These are phyloP conservation scores for Thrips palmi DNA, from an alignment of 1,140 invertebrate genomes.

Conservation along the genomic window DNA sequence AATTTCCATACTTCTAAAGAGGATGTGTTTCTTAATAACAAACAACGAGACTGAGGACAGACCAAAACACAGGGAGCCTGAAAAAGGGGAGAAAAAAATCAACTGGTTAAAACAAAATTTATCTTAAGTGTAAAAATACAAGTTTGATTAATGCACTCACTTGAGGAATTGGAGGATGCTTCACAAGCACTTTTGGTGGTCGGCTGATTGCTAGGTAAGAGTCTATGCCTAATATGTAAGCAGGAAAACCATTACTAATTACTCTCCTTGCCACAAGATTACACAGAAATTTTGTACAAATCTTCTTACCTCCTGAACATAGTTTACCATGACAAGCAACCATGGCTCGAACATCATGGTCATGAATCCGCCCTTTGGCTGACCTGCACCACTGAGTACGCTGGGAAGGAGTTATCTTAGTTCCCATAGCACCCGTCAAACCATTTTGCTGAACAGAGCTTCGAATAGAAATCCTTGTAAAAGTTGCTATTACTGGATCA, in stretches of 20 bases:
- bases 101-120: too few relatives aligned
- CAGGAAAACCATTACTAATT: too few relatives aligned
- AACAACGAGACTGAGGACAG: constrained; percentile 11
- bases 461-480: constrained; percentile 34
- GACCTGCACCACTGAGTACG: constrained; percentile 57
- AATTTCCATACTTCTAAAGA: constrained; percentile 42
- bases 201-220: constrained; percentile 49
- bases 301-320: constrained; percentile 44
- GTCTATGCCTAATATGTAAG: constrained; percentile 35
- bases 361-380: constrained; percentile 54
- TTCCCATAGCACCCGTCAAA: constrained; percentile 15
- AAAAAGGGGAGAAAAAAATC: constrained; percentile 6
- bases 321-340: constrained; percentile 40
- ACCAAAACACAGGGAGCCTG: constrained; percentile 5
- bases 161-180: constrained; percentile 46
- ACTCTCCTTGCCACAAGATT: neutral
- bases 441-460: too few relatives aligned
- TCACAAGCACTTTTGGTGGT: constrained; percentile 40
- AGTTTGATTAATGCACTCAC: constrained; percentile 15
- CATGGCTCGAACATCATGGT: constrained; percentile 65
- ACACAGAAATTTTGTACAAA: constrained; percentile 3
- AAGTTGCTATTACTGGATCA: constrained; percentile 56
- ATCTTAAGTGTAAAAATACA: neutral
- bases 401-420: constrained; percentile 26
- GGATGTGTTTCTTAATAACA: constrained; percentile 21